Evolutionary conservation across 2,888 invertebrate genomes (phyloP), one percentile per base, ranked within the genome.

Genomic region (Coleophora flavipennella): DNA sequence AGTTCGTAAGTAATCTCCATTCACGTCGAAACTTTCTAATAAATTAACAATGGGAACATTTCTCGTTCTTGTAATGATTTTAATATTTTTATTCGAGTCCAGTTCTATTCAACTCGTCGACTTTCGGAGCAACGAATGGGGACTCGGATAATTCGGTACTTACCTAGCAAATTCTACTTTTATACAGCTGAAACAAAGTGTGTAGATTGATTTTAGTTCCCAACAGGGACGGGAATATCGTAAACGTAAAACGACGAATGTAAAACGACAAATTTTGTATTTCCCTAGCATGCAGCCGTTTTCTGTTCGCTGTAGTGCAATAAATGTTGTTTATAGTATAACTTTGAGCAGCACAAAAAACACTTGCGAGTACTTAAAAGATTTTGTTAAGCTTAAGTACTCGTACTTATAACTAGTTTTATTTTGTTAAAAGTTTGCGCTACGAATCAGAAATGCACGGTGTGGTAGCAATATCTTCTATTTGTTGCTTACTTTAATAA

Each of bases 21-120:
- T 59, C 64, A 57, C 59, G 65, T 66, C 59, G 51, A 64, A 70
- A 70, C 66, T 71, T 69, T 46, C 61, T 67, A 62, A 69, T 67
- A 67, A 68, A 67, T 67, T 66, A 65, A 61, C 62, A 62, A 55
- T 53, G 51, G 44, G 48, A 53, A 45, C 48, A 54, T 48, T 54
- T 51, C 47, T 59, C 51, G 57, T 58, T 55, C 48, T 41, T 46
- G 42, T 56, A 59, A 59, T 53, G 54, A 60, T 60, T 59, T 51
- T 46, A 54, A 46, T 44, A 53, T 46, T 51, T 58, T 54, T 43
- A 48, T 20, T 20, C 20, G 6, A 20, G 45, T 48, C 45, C 38
- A 26, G 42, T 28, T 29, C 29, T 10, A 8, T 34, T 13, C 8
- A 13, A n/a, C 11, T 13, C 6, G 32, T 32, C 12, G 12, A 29